Evolutionary conservation across 2,113 vertebrate species (phyloP), one percentile per base, ranked within the genome.

Genomic region (Poecile atricapillus): DNA sequence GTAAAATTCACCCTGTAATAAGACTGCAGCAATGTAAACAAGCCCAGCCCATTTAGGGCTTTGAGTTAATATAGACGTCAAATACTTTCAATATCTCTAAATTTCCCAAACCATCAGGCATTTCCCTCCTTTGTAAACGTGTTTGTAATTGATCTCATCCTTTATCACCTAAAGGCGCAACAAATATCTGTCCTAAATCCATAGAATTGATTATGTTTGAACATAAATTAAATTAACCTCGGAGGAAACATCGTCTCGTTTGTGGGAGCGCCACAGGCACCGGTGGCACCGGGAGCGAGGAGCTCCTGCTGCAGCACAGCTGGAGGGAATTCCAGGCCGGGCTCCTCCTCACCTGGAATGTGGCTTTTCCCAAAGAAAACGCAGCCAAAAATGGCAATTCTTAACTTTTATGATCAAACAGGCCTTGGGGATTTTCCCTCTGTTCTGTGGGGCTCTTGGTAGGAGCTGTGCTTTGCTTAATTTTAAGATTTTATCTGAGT

Each of bases 1-100:
- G 92, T 84, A 94, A 94, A 94, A 96, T 86, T 89, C 93, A 92
- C 86, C 90, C 95, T 97, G 67, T 96, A 96, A 86, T 83, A 94
- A 90, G 74, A 87, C 77, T 78, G 94, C 77, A 94, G 94, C 83
- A 53, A 78, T 77, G 68, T 78, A 91, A 94, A 93, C 83, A 87
- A 64, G 65, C 76, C 86, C 80, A 89, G 70, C 90, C 93, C 93
- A 92, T 89, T 80, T 74, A 90, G 90, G 91, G 78, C 64, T 96
- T 86, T 84, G 87, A 87, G 93, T 95, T 94, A 95, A 96, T 95
- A 92, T 94, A 91, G 65, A 93, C 90, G 91, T 92, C 96, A 94
- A 89, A 95, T 94, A 41, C 68, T 97, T 89, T 70, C 85, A 75
- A 59, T 87, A 90, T 70, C 68, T 94, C 80, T 89, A 60, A 83